Evolutionary conservation across 2,888 invertebrate genomes (phyloP), one percentile per base, ranked within the genome.

Genomic region (Scaptomyza flava): DNA sequence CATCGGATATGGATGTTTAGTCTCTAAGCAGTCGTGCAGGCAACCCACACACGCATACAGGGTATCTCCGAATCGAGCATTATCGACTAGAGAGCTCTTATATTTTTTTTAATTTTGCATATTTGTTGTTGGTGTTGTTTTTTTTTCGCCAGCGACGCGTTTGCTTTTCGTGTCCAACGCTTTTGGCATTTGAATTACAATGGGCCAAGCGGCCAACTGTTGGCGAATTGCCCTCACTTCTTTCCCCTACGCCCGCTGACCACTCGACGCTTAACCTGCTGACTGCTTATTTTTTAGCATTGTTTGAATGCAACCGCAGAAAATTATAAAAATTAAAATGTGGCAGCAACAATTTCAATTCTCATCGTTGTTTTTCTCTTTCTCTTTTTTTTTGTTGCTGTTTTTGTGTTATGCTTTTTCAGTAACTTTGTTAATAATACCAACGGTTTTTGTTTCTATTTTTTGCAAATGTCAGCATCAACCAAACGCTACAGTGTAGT

Each of bases 241-340:
- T 7, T 0, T 9, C 33, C 17, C 17, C 17, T 30, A n/a, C 42
- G 11, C 2, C 27, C 20, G 14, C 17, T 11, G 7, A 12, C 43
- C 6, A 66, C 50, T 72, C 59, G 34, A 36, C 23, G 42, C 38
- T 33, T 31, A 12, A 41, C 23, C 20, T n/a, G 46, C 43, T 20
- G 43, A 47, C 43, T 69, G 69, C 53, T 77, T 59, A 65, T 69
- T 72, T 77, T 77, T 68, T 67, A 58, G 64, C 67, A 70, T 75
- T 77, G 72, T 64, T 36, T 45, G 69, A 66, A 67, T 67, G 72
- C 72, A 72, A 67, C 63, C 68, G 53, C 64, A 48, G 57, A 72
- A 75, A 84, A 81, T 82, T 79, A 81, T 81, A 72, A 68, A 79
- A 81, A 79, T 79, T 77, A 69, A 81, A 79, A 61, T 74, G 66